Evolutionary conservation across 1,140 invertebrate species (phyloP), one percentile per base, ranked within the genome.

Genomic region (Capitella teleta): DNA sequence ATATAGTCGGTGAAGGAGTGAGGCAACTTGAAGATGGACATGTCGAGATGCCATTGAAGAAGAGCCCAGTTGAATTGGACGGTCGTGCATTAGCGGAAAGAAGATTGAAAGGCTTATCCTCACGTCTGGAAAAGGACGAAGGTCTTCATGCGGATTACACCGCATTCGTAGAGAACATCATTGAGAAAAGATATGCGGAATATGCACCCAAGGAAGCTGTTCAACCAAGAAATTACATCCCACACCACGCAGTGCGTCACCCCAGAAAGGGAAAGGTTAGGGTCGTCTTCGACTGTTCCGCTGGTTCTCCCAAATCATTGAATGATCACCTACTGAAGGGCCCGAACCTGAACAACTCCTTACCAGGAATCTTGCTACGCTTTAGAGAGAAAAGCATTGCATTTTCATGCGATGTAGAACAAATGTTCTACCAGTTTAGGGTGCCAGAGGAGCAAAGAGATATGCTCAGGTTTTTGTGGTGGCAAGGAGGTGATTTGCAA

Each of bases 281-380:
- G 16, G 32, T 57, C 12, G 57, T 59, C 24, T 59, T 55, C 43
- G 57, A 59, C 28, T 54, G 47, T 37, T 36, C 47, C n/a, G 50
- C 50, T 25, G 58, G 61, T 16, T 47, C 41, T 19, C n/a, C n/a
- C n/a, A n/a, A n/a, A n/a, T 65, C 61, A 3, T 41, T 67, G 2
- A 65, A 67, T 44, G 42, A 56, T 10, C 24, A 30, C 8, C 34
- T 65, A 14, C 32, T 57, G 2, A 18, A 48, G 5, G 63, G 64
- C 5, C 70, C 74, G 5, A 62, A 62, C 41, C 41, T 76, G 0
- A 70, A 73, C 54, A 62, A 43, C 40, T 45, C 21, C 36, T 40
- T 63, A 12, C 28, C 58, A 6, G 57, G 46, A 16, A 51, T 61
- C 5, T 47, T 62, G 18, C 24, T 56, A 1, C 36, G 42, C n/a